phyloP scores from a whole-genome alignment of 2,797 vertebrate species.

The Gobio occitaniae region DNA sequence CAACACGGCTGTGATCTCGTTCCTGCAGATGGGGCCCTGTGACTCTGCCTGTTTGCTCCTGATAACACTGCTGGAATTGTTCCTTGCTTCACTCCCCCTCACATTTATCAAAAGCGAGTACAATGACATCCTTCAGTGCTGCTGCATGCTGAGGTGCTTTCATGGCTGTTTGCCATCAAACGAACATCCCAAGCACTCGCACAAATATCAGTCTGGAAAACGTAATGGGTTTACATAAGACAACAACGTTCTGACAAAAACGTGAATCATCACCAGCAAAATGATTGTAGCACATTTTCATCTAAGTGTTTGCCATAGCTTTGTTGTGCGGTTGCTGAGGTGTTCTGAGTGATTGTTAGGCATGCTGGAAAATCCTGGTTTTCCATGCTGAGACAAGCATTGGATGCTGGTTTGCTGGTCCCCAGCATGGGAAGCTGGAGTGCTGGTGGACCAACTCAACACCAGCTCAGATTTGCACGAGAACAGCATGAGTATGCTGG shows the following conservation, averaged over 20 bases:
- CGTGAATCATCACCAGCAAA: background rate
- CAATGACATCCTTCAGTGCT: conserved; percentile 66
- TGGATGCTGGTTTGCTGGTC: background rate
- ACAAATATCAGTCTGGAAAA: conserved; percentile 31
- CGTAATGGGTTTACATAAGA: conserved; percentile 21
- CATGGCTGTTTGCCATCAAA: conserved; percentile 60
- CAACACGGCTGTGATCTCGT: conserved; percentile 52
- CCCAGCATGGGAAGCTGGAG: background rate
- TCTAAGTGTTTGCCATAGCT: background rate
- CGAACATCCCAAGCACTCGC: conserved; percentile 53
- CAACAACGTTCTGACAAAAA: conserved; percentile 11
- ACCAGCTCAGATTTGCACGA: background rate
- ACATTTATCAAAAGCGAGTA: conserved; percentile 72
- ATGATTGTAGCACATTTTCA: background rate
- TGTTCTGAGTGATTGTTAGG: background rate
- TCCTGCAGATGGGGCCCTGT: conserved; percentile 61
- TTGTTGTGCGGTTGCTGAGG: background rate
- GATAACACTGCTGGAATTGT: conserved; percentile 77
- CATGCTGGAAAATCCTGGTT: background rate
- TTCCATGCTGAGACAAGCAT: background rate
- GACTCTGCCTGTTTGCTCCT: conserved; percentile 70
- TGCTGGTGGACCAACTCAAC: background rate
- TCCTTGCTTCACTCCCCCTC: conserved; percentile 57
- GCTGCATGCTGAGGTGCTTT: conserved; percentile 61
- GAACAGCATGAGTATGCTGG: background rate